A percentile compares a stretch with the other conserved stretches of the same genome.
These are phyloP conservation scores for Caenorhabditis latens DNA, from an alignment of 1,140 invertebrate species.

Conservation along the genomic window DNA sequence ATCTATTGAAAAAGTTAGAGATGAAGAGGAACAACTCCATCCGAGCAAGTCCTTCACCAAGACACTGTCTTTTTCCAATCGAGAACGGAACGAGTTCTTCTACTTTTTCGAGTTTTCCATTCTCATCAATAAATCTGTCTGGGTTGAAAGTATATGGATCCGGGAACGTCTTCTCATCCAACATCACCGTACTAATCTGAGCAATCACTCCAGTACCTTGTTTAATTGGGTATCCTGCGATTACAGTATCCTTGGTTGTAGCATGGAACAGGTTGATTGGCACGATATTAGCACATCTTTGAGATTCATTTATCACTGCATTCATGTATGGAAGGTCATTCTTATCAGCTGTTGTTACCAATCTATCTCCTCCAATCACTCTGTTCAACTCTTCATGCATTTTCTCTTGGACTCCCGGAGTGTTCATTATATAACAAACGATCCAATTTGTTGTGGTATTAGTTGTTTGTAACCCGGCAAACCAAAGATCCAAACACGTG, in stretches of 20 bases:
- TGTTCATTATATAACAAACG: slow-evolving; percentile 83
- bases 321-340: slow-evolving; percentile 56
- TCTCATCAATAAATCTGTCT: slow-evolving; percentile 85
- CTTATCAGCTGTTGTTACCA: slow-evolving; percentile 72
- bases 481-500: slow-evolving; percentile 62
- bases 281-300: slow-evolving; percentile 62
- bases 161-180: slow-evolving; percentile 86
- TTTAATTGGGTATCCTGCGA: slow-evolving; percentile 81
- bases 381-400: slow-evolving; percentile 77
- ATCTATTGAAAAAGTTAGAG: not conserved
- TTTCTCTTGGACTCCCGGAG: slow-evolving; percentile 79
- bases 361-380: slow-evolving; percentile 72
- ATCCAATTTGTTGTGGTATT: slow-evolving; percentile 84
- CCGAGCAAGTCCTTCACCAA: slow-evolving; percentile 54
- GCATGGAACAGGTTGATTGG: slow-evolving; percentile 62
- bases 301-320: slow-evolving; percentile 65
- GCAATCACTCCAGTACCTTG: slow-evolving; percentile 86
- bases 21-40: slow-evolving; percentile 42
- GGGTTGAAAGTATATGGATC: slow-evolving; percentile 88
- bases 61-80: slow-evolving; percentile 57
- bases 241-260: slow-evolving; percentile 81
- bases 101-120: slow-evolving; percentile 84
- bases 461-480: slow-evolving; percentile 81
- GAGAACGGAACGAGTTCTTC: slow-evolving; percentile 12
- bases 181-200: slow-evolving; percentile 88